Base-by-base conservation (phyloP, 2,113 vertebrate species). In the Chloebia gouldiae region DNA sequence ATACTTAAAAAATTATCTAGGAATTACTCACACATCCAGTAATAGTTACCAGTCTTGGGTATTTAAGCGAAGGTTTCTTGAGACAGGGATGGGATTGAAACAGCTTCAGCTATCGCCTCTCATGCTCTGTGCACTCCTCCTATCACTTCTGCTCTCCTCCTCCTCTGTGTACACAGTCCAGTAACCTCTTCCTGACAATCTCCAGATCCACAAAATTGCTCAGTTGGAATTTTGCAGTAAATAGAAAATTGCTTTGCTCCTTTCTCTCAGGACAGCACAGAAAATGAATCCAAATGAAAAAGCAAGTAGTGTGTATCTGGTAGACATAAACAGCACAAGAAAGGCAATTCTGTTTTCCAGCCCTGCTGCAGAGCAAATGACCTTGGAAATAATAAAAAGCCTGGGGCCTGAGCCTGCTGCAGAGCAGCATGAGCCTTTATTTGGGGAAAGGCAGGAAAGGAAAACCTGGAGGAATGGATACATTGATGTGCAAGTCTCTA, bases 251-350 rank as follows among this genome's bases (percentile, higher is more conserved):
- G 87, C 95, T 96, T 95, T 94, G 60, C 84, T 96, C 81, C 95
- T 94, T 95, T 96, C 92, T 94, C 84, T 91, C 95, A 97, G 96
- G 97, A 97, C 96, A 95, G 94, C 90, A 88, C 92, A 77, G 95
- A 97, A 97, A 98, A 98, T 79, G 85, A 97, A 97, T 97, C 97
- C 97, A 97, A 98, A 97, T 97, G 97, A 96, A 97, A 95, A 97
- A 95, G 94, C 95, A 97, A 97, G 96, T 70, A 97, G 95, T 85
- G 80, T 86, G 92, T 96, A 95, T 98, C 98, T 98, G 97, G 97
- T 96, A 97, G 97, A 95, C 92, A 97, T 97, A 97, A 96, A 93
- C 94, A 78, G 93, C n/a, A 7, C 86, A 94, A 90, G 93, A 96
- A 95, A 95, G 95, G 96, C 95, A 90, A 57, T 65, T 18, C 97